Percentiles rank a stretch among this genome's conserved stretches.
Conservation (phyloP, 2,113 vertebrate genomes). For the Bucco capensis region DNA sequence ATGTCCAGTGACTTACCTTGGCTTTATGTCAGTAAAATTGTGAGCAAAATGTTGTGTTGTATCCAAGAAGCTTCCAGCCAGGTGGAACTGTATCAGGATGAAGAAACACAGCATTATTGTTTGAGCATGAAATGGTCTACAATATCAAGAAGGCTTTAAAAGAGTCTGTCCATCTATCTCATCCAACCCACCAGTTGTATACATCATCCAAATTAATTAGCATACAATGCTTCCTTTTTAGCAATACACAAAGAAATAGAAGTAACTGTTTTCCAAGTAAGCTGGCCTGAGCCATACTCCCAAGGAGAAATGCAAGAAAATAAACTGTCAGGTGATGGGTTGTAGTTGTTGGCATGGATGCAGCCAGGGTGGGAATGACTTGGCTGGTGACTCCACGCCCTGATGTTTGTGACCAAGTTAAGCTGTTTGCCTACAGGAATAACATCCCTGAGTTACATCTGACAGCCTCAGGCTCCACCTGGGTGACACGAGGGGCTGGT, state of each 20-base stretch:
- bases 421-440: not conserved
- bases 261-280: not conserved
- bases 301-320: not conserved
- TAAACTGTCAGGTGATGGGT: not conserved
- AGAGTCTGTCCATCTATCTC: not conserved
- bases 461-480: rapidly evolving
- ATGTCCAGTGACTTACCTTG: not conserved
- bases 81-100: not conserved
- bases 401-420: not conserved
- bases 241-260: not conserved
- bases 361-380: not conserved
- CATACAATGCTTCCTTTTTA: not conserved
- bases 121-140: not conserved
- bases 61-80: not conserved
- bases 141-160: not conserved
- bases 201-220: not conserved
- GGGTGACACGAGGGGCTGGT: not conserved
- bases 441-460: not conserved
- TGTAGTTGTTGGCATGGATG: not conserved
- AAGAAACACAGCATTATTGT: not conserved
- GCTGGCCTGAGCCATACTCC: not conserved
- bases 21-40: not conserved
- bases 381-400: not conserved
- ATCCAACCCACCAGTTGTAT: not conserved
- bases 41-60: not conserved